phyloP scores from a whole-genome alignment of 2,888 invertebrate genomes.

The Drosophila quinaria region DNA sequence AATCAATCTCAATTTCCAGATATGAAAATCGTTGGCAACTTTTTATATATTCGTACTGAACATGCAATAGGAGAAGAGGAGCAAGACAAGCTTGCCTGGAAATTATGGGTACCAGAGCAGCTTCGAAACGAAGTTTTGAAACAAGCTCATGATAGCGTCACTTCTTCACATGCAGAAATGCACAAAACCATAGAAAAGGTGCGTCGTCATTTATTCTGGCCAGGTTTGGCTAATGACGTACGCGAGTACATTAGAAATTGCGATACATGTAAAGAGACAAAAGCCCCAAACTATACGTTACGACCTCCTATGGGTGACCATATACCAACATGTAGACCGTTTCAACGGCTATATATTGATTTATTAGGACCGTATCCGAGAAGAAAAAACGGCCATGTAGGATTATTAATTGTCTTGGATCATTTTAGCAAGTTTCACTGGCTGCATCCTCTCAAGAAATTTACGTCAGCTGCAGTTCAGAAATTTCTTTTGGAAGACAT shows the following conservation, averaged over 20 bases:
- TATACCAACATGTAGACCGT: neutral
- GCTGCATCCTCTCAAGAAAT: constrained; percentile 4
- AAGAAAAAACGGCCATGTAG: constrained; percentile 6
- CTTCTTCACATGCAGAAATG: neutral
- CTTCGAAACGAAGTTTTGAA: neutral
- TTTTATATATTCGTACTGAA: neutral
- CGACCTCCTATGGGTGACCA: neutral
- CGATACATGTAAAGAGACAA: neutral
- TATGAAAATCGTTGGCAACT: neutral
- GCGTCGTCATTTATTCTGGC: no score
- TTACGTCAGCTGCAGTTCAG: neutral
- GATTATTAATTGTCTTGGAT: constrained; percentile 8
- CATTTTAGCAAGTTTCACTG: constrained; percentile 11
- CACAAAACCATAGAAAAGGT: constrained; percentile 2
- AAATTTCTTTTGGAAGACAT: neutral
- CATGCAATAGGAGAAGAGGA: neutral
- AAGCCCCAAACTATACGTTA: neutral
- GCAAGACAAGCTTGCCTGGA: neutral
- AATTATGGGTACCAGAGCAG: neutral
- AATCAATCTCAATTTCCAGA: neutral
- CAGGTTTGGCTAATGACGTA: no score
- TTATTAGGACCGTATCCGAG: constrained; percentile 1
- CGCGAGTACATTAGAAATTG: no score
- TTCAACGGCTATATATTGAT: neutral
- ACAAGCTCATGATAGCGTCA: constrained; percentile 4